Evolutionary conservation across 2,888 invertebrate genomes (phyloP), one percentile per base, ranked within the genome.

Genomic region (Embidobia sp.): DNA sequence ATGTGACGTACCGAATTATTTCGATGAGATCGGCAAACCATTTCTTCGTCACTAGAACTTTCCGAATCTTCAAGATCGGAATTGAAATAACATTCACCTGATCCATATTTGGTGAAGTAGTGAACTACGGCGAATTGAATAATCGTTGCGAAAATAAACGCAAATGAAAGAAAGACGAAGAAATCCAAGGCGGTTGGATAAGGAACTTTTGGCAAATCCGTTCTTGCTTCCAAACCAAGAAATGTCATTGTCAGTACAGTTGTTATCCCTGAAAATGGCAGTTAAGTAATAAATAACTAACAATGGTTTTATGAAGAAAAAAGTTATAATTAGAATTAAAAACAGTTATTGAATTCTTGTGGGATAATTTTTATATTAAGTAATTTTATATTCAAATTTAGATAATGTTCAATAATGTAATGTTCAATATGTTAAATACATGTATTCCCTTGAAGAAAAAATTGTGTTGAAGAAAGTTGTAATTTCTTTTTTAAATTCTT

Each of bases 141-240:
- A 69, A 96, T 95, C 1, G 95, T 95, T 3, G 95, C 94, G 84
- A 95, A 95, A 79, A 95, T 95, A 85, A 95, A 95, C 1, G 93
- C 93, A 86, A 95, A 96, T 11, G 95, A 95, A 15, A 95, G 91
- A 84, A 95, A 95, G 1, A 96, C 95, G 87, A 95, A 96, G 85
- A 94, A 95, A 86, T 96, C 96, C 78, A 96, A 90, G 0, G 96
- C 96, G n/a, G 96, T 96, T 2, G 95, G 95, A 89, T 96, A 96
- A 46, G 95, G 93, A 57, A 96, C 96, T 91, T 95, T 95, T 3
- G 96, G 96, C 66, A 96, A 90, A 89, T 96, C 95, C 3, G 94
- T 95, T 72, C 95, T 91, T 0, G 95, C 95, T 86, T 95, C 95
- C 79, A 95, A 90, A 3, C 95, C 95, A 70, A 96, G 90, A 84